Evolutionary conservation across 2,113 vertebrate species (phyloP).

Genomic region (Anseranas semipalmata): DNA sequence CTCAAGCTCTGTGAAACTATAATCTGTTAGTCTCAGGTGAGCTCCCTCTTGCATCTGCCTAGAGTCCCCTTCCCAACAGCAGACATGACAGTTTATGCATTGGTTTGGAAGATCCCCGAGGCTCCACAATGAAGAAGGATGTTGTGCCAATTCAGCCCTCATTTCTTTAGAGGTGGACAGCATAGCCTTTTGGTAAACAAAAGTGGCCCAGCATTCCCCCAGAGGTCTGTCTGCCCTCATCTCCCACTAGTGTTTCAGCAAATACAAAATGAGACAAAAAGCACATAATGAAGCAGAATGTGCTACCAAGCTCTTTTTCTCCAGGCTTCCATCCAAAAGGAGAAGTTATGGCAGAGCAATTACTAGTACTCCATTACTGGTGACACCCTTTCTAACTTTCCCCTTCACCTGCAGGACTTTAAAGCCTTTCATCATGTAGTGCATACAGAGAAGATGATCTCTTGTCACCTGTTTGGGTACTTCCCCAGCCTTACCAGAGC

Average conservation of each 20-base stretch:
- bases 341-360: slow-evolving; percentile 17
- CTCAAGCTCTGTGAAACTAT: neutral
- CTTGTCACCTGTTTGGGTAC: neutral
- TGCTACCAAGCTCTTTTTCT: neutral
- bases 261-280: neutral
- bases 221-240: neutral
- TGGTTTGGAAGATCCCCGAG: neutral
- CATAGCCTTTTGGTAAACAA: neutral
- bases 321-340: neutral
- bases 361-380: neutral
- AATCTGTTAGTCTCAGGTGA: neutral
- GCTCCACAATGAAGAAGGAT: neutral
- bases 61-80: neutral
- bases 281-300: neutral
- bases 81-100: neutral
- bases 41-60: neutral
- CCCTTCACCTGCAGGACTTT: neutral
- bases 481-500: neutral
- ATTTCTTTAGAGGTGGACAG: neutral
- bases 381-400: neutral
- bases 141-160: neutral
- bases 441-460: neutral
- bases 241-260: neutral
- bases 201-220: neutral
- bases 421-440: neutral